phyloP scores from a whole-genome alignment of 2,888 invertebrate species.

The Xestoiulus laeticollis region DNA sequence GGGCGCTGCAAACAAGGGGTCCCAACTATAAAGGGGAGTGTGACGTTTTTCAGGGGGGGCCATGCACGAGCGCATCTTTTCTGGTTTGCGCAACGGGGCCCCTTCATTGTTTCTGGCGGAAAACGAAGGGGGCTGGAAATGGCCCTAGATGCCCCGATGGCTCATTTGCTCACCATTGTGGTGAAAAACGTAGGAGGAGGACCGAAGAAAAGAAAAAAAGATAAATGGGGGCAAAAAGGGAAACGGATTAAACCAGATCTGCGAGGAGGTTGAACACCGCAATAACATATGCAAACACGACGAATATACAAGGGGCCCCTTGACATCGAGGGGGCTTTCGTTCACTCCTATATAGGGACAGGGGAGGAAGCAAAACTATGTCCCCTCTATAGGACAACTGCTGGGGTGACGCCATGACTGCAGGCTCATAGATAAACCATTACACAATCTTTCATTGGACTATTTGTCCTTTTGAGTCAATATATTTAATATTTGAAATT shows the following conservation, averaged over 20 bases:
- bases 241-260: slow-evolving; percentile 26
- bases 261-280: slow-evolving; percentile 26
- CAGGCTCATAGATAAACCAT: too few species aligned
- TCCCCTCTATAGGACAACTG: background rate
- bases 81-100: background rate
- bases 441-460: too few species aligned
- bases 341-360: too few species aligned
- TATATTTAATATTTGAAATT: too few species aligned
- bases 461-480: too few species aligned
- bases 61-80: slow-evolving; percentile 26
- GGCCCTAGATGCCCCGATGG: slow-evolving; percentile 6
- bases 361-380: too few species aligned
- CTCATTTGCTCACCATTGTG: slow-evolving; percentile 26
- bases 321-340: background rate
- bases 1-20: background rate
- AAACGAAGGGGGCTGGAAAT: background rate
- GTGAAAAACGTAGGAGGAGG: background rate
- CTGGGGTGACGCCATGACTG: too few species aligned
- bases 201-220: background rate
- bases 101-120: background rate
- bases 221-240: slow-evolving; percentile 26
- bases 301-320: background rate
- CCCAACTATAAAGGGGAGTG: background rate
- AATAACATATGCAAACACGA: background rate
- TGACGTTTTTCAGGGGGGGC: background rate